Conservation (phyloP, 53 echinoderm and acorn worm genomes). For the Pentamera pediparva region DNA sequence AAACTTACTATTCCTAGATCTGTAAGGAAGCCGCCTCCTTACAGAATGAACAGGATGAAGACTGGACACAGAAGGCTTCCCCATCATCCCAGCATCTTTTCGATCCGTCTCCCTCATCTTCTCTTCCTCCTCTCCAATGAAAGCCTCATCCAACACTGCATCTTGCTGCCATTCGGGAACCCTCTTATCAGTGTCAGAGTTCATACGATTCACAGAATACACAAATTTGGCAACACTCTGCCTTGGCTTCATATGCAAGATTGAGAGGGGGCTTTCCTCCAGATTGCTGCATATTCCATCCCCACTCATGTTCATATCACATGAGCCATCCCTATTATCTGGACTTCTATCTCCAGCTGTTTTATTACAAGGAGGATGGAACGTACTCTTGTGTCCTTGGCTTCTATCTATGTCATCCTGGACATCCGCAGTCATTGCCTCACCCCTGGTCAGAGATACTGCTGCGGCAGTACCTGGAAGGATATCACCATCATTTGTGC, state of each 20-base stretch:
- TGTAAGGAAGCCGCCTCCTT: background rate
- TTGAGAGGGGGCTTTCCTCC: background rate
- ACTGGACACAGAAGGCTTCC: no score
- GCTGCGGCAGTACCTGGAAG: no score
- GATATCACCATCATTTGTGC: no score
- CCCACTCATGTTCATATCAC: no score
- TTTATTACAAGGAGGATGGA: no score
- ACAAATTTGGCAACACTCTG: background rate
- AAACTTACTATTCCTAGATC: background rate
- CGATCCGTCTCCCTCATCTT: background rate
- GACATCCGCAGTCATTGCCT: background rate
- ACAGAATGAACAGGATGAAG: no score
- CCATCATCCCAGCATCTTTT: no score
- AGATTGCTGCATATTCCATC: background rate
- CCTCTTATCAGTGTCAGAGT: background rate
- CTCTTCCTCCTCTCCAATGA: background rate
- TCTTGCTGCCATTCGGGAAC: background rate
- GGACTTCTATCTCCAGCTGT: no score
- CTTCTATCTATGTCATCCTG: background rate
- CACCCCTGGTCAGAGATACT: no score
- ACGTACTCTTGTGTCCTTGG: no score
- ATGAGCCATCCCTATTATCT: no score
- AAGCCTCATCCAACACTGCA: conserved; percentile 10
- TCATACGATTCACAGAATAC: background rate
- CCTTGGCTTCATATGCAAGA: background rate